Percentiles rank a stretch among this genome's conserved stretches.
These are phyloP conservation scores for Aptenodytes patagonicus DNA, from an alignment of 2,113 vertebrate genomes.

Conservation along the genomic window DNA sequence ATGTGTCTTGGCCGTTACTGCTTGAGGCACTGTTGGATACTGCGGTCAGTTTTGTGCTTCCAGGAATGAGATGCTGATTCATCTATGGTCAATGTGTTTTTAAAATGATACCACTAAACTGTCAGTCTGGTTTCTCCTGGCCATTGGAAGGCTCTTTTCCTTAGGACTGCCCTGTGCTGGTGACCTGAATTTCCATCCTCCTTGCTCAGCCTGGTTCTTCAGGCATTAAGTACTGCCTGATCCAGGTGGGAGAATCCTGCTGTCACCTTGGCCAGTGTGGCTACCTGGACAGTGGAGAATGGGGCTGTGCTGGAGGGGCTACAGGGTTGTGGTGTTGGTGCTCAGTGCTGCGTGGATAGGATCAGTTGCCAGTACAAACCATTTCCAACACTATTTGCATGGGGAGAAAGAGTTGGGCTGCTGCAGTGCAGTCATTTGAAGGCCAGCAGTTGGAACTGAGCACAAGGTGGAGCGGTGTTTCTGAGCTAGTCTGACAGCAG, in stretches of 20 bases:
- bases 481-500: background rate
- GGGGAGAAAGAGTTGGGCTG: background rate
- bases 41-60: background rate
- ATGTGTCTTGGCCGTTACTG: background rate
- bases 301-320: background rate
- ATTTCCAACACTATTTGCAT: fast-evolving
- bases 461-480: background rate
- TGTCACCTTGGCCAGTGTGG: background rate
- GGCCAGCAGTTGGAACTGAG: background rate
- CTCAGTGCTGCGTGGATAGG: background rate
- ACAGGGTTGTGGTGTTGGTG: background rate
- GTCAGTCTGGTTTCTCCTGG: background rate
- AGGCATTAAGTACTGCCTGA: background rate
- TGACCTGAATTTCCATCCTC: background rate
- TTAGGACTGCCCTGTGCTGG: background rate
- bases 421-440: background rate
- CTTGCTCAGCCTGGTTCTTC: background rate
- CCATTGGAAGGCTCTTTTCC: background rate
- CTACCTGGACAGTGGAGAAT: background rate
- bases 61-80: slow-evolving; percentile 8
- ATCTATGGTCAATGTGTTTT: slow-evolving; percentile 34
- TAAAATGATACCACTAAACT: background rate
- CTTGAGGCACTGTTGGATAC: background rate
- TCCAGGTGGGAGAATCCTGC: background rate
- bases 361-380: background rate